Evolutionary conservation across 2,888 invertebrate species (phyloP).

Genomic region (Athetis lepigone): DNA sequence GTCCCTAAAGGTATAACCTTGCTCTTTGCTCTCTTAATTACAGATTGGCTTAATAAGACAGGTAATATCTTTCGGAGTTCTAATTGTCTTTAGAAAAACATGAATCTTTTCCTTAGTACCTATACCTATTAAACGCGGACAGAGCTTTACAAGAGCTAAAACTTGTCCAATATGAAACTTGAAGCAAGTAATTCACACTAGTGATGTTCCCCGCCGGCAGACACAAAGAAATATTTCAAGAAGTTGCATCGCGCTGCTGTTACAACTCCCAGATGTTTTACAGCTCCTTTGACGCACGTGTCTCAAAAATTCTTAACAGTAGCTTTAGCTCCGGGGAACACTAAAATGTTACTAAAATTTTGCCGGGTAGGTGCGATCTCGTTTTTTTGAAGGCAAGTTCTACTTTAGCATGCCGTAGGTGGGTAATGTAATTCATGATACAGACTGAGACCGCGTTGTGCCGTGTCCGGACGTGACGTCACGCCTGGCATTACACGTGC

Average conservation of each 20-base stretch:
- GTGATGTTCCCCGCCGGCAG: conserved; percentile 25
- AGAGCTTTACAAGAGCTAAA: conserved; percentile 21
- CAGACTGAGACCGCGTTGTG: conserved; percentile 68
- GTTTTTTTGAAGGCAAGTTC: conserved; percentile 50
- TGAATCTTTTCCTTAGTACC: neutral
- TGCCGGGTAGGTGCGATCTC: conserved; percentile 3
- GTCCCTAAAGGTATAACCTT: neutral
- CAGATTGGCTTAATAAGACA: neutral
- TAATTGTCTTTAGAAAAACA: neutral
- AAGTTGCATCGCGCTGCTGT: conserved; percentile 17
- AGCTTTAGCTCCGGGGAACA: conserved; percentile 7
- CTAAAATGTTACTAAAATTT: conserved; percentile 21
- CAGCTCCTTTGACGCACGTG: conserved; percentile 26
- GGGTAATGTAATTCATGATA: conserved; percentile 75
- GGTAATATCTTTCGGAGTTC: neutral
- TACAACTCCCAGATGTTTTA: conserved; percentile 19
- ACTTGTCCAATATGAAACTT: conserved; percentile 55
- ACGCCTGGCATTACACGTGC: conserved; percentile 79
- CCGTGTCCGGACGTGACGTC: conserved; percentile 79
- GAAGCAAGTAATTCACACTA: conserved; percentile 32
- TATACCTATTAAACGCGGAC: conserved; percentile 25
- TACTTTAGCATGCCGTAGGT: conserved; percentile 66
- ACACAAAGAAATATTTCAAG: conserved; percentile 54
- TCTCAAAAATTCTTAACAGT: conserved; percentile 19
- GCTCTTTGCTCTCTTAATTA: neutral